These are phyloP conservation scores for Pteruthius melanotis DNA, from an alignment of 2,113 vertebrate genomes.

Conservation along the genomic window DNA sequence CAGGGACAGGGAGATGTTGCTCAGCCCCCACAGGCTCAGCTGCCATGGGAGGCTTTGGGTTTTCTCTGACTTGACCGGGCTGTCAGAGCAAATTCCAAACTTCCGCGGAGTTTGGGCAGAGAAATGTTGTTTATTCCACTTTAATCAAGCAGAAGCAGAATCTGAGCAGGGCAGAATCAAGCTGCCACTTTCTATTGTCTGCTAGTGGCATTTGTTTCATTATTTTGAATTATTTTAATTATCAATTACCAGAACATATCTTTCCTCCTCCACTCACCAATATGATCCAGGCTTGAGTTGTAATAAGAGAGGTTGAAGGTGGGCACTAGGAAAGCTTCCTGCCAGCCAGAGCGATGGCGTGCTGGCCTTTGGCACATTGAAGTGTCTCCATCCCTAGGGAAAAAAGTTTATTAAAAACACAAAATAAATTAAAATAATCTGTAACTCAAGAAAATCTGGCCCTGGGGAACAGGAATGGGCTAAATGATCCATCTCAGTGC, in stretches of 20 bases:
- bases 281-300: not conserved
- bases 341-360: accelerated
- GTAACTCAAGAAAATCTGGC: not conserved
- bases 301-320: not conserved
- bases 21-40: not conserved
- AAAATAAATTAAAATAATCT: not conserved
- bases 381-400: not conserved
- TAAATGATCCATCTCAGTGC: not conserved
- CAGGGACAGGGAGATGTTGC: not conserved
- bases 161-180: not conserved
- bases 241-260: accelerated
- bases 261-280: not conserved
- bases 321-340: not conserved
- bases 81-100: not conserved
- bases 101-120: accelerated
- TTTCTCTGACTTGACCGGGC: accelerated
- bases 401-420: not conserved
- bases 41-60: not conserved
- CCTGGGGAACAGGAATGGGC: not conserved
- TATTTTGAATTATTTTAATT: not conserved
- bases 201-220: not conserved
- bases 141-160: not conserved
- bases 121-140: not conserved
- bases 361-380: not conserved
- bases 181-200: not conserved